Base-by-base conservation (phyloP, 2,888 invertebrate genomes). In the Eilema griseolum region DNA sequence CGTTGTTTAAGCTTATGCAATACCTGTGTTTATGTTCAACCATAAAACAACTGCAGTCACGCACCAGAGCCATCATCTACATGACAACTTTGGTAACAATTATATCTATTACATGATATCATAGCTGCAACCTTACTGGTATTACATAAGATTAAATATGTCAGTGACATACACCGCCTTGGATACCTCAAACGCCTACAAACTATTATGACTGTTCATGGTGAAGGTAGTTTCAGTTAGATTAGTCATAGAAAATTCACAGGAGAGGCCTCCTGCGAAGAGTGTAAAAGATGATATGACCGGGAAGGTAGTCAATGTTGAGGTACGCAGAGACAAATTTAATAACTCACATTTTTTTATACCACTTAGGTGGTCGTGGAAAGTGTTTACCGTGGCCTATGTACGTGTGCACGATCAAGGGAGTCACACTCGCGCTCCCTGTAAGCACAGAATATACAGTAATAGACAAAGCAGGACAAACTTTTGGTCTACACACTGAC, bases 131-230 rank as follows among this genome's bases (percentile, higher is more conserved):
- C 61, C 31, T 64, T 41, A 71, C 64, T 57, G 28, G 57, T 67
- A 67, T 81, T 81, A 77, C 61, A 70, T 81, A 83, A 76, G 24
- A 71, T 74, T 79, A 78, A 76, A 74, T 70, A 66, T 80, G 81
- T 78, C 81, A 78, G 75, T 77, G 79, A 76, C 78, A 75, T 74
- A 74, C 33, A 26, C 63, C 16, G 62, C 64, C 73, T 75, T 74
- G 70, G 67, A 69, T 46, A n/a, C 31, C 26, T 26, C 33, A 24
- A 33, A 57, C 56, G 24, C 64, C 64, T 65, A 46, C 41, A 57
- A 33, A 33, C 16, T 20, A 31, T 65, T 24, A 64, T 23, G 64
- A 46, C 52, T 14, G 41, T 63, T 63, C 62, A 59, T 26, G 16
- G 24, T 63, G 41, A 37, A 66, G 24, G 57, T 33, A 33, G 59